Percentiles rank a stretch among this genome's conserved stretches.
Conservation (phyloP, 2,113 vertebrate species). For the Gila orcuttii region DNA sequence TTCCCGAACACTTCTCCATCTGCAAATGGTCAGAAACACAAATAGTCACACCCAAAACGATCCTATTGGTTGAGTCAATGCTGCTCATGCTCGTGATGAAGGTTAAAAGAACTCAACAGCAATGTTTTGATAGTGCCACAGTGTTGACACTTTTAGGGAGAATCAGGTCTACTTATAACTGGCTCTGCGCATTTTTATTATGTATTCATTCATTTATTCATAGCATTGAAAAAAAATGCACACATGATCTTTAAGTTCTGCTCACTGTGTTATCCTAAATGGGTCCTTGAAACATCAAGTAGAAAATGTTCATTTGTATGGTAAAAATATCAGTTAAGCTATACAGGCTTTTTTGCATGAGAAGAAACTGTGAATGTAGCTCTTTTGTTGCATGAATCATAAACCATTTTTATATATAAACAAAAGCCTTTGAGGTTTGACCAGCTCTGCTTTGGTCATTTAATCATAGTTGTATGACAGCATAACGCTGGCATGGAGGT, state of each 20-base stretch:
- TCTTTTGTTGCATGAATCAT: conserved; percentile 43
- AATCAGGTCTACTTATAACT: conserved; percentile 1
- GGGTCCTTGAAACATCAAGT: conserved; percentile 14
- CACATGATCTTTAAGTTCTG: conserved; percentile 13
- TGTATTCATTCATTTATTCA: conserved; percentile 28
- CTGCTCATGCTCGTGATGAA: not conserved
- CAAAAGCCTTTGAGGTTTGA: conserved; percentile 45
- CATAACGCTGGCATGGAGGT: conserved; percentile 30
- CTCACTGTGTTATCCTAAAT: not conserved
- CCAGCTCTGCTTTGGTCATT: conserved; percentile 44
- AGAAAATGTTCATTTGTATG: conserved; percentile 24
- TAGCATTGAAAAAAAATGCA: not conserved
- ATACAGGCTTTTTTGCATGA: not conserved
- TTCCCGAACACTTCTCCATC: not conserved
- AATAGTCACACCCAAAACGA: not conserved
- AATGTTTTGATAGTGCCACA: conserved; percentile 7
- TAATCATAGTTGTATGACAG: conserved; percentile 43
- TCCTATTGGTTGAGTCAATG: not conserved
- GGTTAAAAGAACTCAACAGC: not conserved
- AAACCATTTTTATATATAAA: conserved; percentile 9
- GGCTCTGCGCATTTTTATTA: not conserved
- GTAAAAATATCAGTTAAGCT: not conserved
- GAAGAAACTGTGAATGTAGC: not conserved
- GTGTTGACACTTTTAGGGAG: not conserved
- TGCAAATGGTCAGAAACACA: not conserved